Evolutionary conservation across 1,140 invertebrate genomes (phyloP), one percentile per base, ranked within the genome.

Genomic region (Lysiphlebus fabarum): DNA sequence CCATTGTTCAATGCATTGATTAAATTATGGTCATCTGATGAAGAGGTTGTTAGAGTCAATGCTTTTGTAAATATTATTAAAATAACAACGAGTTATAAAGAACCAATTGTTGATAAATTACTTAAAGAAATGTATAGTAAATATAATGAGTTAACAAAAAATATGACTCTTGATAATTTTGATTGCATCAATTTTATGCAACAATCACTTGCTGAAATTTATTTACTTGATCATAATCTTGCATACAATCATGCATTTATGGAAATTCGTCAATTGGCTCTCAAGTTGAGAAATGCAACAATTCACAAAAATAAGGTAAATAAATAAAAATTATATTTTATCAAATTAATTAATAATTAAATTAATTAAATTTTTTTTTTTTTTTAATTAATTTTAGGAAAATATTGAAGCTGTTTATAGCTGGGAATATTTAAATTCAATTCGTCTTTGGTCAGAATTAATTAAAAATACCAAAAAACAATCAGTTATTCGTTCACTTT

Each of bases 151-250:
- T 98, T 96, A 74, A 87, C 89, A 17, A 96, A 96, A 77, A 96
- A 96, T 73, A 93, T 98, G 0, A 95, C 93, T 44, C 87, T 90
- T 0, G 86, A 85, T 0, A 90, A 89, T 0, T 84, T 95, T 78
- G 90, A 95, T 0, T 81, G 86, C 56, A 95, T 99, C n/a, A 94
- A 94, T 75, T 98, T 99, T 66, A 99, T 99, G 96, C 86, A 94
- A 65, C 83, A 87, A 50, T 98, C 95, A 14, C 79, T 99, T 34
- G 87, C 91, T 6, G 96, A 99, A 82, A 86, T 99, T 74, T 96
- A 95, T 76, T 77, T 89, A 2, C 76, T 98, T 26, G 90, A 97
- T 70, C 71, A 87, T 47, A 85, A 87, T 69, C 76, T 90, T 5
- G 86, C 92, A 1, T 98, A 98, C 76, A 88, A 85, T 69, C 92